Evolutionary conservation across 2,113 vertebrate genomes (phyloP), one percentile per base, ranked within the genome.

Genomic region (Macroglossus sobrinus): DNA sequence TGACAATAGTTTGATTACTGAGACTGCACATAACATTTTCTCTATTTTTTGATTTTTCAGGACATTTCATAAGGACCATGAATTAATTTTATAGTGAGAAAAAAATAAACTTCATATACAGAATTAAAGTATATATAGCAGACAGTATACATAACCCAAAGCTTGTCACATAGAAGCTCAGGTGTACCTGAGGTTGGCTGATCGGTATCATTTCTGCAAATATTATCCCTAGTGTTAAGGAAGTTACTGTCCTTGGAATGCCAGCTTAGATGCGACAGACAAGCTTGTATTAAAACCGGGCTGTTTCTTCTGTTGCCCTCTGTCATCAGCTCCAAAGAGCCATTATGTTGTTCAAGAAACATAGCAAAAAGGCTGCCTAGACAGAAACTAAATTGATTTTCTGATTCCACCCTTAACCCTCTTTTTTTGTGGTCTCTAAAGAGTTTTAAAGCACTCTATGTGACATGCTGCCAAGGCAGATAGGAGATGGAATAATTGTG

Each of bases 381-480:
- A 53, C 5, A 47, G 75, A 94, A 97, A 64, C 74, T 22, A 89
- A 93, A 94, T 82, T 90, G 81, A 96, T 96, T 96, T 97, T 95
- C 89, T 86, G 82, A 84, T 94, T 94, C 86, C 28, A 93, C 89
- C 82, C 92, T 92, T 97, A 78, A 90, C 93, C 87, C 30, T 72
- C 16, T 61, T 38, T 68, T 78, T 90, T 53, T 53, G 69, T 94
- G 76, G 61, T 76, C 75, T 97, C 78, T 84, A 81, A 95, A 43
- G 38, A 28, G 38, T 82, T 97, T 89, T 72, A 81, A 97, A 94
- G 74, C 71, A 45, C 38, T 96, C 85, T 72, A 0, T 63, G 61
- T 72, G 75, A 93, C 72, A 76, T 72, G 76, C 88, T 96, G 84
- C 43, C 84, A 85, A 59, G 71, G 61, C 84, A 74, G 68, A 91